These are phyloP conservation scores for Anguilla japonica DNA, from an alignment of 2,113 vertebrate species.

Conservation along the genomic window DNA sequence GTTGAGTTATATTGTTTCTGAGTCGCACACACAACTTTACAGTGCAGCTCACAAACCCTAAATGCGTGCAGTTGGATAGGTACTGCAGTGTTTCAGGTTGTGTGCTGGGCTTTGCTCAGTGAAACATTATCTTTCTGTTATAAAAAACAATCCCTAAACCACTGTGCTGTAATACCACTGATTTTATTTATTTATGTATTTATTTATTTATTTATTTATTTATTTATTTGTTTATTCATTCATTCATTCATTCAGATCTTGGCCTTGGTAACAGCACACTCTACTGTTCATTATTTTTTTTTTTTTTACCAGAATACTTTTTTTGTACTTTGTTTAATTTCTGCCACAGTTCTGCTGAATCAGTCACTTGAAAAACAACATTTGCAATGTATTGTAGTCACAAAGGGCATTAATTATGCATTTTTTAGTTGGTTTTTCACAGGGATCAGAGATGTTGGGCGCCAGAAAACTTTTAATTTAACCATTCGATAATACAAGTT, in stretches of 20 bases:
- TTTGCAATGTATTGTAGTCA: neutral
- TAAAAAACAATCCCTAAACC: neutral
- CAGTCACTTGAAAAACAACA: neutral
- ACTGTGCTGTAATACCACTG: no score
- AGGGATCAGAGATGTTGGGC: no score
- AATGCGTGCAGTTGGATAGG: neutral
- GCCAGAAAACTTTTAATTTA: no score
- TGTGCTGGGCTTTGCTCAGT: no score
- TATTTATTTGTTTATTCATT: no score
- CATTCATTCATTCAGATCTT: no score
- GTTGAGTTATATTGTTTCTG: neutral
- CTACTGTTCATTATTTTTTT: conserved; percentile 8
- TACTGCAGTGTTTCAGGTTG: neutral
- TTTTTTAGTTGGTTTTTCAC: no score
- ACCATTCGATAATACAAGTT: no score
- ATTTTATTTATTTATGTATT: no score
- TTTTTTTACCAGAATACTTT: neutral
- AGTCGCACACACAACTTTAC: neutral
- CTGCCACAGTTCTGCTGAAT: neutral
- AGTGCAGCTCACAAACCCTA: no score
- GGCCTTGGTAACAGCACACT: conserved; percentile 17
- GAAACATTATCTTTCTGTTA: neutral
- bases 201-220: no score
- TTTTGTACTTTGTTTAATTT: neutral
- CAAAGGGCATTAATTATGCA: no score